Conservation (phyloP, 1,140 invertebrate genomes). For the Sipha flava region DNA sequence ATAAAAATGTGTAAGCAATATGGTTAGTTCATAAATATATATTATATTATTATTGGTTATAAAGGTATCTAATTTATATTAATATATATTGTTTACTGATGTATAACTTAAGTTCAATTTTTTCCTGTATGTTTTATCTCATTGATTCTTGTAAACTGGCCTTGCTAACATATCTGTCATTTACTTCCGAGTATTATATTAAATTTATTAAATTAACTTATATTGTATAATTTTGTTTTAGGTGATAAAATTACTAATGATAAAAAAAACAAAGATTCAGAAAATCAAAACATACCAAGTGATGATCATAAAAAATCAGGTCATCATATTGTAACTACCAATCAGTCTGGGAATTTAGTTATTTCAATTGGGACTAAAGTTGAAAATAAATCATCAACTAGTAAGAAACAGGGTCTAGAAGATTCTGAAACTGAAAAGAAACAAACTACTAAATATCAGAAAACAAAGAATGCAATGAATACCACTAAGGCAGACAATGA, state of each 20-base stretch:
- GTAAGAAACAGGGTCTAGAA: background rate
- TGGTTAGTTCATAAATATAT: too few relatives aligned
- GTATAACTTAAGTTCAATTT: too few relatives aligned
- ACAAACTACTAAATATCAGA: conserved; percentile 5
- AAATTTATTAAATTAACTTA: too few relatives aligned
- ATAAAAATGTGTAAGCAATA: too few relatives aligned
- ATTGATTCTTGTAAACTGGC: too few relatives aligned
- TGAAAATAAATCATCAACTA: background rate
- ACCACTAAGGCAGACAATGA: background rate
- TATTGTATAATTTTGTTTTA: background rate
- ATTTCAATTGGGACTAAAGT: conserved; percentile 18
- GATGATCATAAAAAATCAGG: background rate
- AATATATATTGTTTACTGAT: too few relatives aligned
- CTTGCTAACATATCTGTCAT: too few relatives aligned
- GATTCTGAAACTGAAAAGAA: background rate
- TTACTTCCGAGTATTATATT: too few relatives aligned
- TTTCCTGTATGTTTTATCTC: too few relatives aligned
- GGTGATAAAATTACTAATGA: conserved; percentile 10
- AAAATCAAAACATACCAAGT: background rate
- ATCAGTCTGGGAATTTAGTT: conserved; percentile 6
- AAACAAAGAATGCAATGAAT: conserved; percentile 14
- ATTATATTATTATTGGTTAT: too few relatives aligned
- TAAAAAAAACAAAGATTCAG: background rate
- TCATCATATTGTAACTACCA: background rate
- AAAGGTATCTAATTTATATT: too few relatives aligned